Conservation (phyloP, 2,888 invertebrate genomes). For the Dasypolia templi region DNA sequence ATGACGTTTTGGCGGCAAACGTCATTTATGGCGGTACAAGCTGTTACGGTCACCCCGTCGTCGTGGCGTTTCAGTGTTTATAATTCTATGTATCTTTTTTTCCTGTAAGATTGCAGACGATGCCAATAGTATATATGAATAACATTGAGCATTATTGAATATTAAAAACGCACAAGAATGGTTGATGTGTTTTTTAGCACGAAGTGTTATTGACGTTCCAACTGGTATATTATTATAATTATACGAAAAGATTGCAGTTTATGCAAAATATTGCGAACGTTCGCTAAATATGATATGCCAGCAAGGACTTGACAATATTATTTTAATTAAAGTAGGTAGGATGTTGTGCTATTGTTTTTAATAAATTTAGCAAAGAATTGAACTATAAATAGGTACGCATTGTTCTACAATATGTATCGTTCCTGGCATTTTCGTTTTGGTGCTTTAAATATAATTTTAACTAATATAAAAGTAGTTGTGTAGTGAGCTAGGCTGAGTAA, state of each 20-base stretch:
- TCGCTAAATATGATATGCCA: constrained; percentile 15
- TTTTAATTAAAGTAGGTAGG: background rate
- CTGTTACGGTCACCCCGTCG: no score
- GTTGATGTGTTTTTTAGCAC: background rate
- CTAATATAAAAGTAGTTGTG: background rate
- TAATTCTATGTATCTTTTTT: constrained; percentile 1
- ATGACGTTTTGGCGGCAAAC: no score
- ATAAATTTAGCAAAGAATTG: background rate
- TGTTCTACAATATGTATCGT: background rate
- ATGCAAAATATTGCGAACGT: constrained; percentile 30
- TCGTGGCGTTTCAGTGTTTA: no score
- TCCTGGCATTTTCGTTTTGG: background rate
- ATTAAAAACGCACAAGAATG: background rate
- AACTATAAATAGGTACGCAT: background rate
- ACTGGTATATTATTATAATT: background rate
- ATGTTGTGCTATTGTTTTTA: background rate
- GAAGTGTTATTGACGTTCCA: constrained; percentile 11
- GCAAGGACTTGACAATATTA: background rate
- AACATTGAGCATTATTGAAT: constrained; percentile 1
- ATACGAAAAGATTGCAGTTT: constrained; percentile 39
- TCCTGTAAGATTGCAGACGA: constrained; percentile 22
- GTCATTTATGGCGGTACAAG: no score
- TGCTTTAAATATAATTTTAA: constrained; percentile 4
- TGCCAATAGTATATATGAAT: constrained; percentile 18
- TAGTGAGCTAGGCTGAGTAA: background rate